phyloP scores from a whole-genome alignment of 2,113 vertebrate genomes.

The Antennarius striatus region DNA sequence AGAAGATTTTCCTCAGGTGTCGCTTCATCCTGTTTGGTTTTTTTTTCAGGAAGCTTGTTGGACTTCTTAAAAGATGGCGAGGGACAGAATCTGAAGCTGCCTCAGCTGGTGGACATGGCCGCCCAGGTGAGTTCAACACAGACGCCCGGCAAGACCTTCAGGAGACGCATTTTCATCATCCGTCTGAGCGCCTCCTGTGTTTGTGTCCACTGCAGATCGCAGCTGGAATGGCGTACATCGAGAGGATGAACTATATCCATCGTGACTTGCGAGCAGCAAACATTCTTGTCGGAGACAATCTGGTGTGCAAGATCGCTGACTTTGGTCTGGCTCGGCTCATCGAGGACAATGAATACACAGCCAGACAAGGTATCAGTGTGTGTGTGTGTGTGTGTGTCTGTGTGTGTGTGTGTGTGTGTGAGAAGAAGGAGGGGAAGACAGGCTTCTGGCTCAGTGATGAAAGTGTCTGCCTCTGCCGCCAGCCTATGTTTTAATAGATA shows the following conservation, averaged over 20 bases:
- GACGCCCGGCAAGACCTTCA: not conserved
- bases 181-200: not conserved
- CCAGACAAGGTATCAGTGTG: constrained; percentile 84
- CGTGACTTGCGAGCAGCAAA: constrained; percentile 95
- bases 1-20: not conserved
- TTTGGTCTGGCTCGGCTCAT: constrained; percentile 97
- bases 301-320: constrained; percentile 97
- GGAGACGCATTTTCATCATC: not conserved
- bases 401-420: constrained; percentile 2
- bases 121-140: constrained; percentile 84
- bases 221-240: constrained; percentile 95
- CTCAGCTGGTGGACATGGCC: constrained; percentile 96
- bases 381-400: constrained; percentile 3
- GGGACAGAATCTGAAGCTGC: constrained; percentile 90
- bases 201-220: constrained; percentile 80
- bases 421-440: not conserved
- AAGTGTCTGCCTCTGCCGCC: constrained; percentile 39
- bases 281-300: constrained; percentile 93
- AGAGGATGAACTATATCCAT: constrained; percentile 98
- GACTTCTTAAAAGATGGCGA: constrained; percentile 94
- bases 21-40: constrained; percentile 26
- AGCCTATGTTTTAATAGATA: constrained; percentile 54
- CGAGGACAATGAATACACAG: constrained; percentile 95
- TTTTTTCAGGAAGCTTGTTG: constrained; percentile 88
- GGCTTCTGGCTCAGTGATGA: constrained; percentile 28